A percentile compares a stretch with the other conserved stretches of the same genome.
Conservation (phyloP, 2,888 invertebrate species). For the Axea sp. region DNA sequence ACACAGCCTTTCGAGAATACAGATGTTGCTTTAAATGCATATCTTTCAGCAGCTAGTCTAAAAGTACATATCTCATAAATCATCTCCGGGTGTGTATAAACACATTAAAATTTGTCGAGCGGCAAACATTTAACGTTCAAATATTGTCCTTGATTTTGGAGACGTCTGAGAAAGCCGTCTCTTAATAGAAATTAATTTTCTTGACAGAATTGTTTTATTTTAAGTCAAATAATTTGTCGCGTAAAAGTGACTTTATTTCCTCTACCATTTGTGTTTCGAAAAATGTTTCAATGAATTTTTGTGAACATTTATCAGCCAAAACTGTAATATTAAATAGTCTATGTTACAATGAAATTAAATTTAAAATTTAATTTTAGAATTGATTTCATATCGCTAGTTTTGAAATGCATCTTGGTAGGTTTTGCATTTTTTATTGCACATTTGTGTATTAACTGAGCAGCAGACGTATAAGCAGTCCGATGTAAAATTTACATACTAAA, state of each 20-base stretch:
- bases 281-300: no score
- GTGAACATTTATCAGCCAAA: no score
- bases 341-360: no score
- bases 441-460: no score
- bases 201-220: not conserved
- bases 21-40: conserved; percentile 12
- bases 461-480: not conserved
- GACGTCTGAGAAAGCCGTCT: not conserved
- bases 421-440: no score
- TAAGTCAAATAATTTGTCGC: no score
- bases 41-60: conserved; percentile 11
- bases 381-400: no score
- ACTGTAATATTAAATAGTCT: no score
- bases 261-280: no score
- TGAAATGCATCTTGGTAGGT: no score
- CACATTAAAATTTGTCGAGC: conserved; percentile 20
- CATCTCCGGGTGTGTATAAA: conserved; percentile 12
- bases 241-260: no score
- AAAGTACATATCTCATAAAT: conserved; percentile 42
- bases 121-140: conserved; percentile 25
- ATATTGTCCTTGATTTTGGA: conserved; percentile 15
- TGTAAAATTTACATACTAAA: conserved; percentile 9
- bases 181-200: not conserved
- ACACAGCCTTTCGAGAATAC: not conserved
- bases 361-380: no score